Evolutionary conservation across 2,113 vertebrate species (phyloP).

Genomic region (Anser cygnoides): DNA sequence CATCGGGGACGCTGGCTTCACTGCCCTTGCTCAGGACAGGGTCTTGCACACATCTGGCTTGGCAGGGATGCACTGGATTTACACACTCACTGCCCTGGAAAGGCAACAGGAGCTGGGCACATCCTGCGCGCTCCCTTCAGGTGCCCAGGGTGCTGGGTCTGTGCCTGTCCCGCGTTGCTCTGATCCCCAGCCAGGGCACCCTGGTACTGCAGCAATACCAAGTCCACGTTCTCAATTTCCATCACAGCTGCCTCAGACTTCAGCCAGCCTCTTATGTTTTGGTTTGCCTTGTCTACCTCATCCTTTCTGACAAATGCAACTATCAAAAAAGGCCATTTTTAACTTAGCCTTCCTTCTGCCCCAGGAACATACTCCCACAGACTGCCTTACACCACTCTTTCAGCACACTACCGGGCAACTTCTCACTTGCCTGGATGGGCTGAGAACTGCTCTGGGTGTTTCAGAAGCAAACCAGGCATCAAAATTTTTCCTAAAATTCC

Average conservation of each 20-base stretch:
- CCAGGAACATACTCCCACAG: neutral
- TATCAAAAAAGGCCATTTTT: neutral
- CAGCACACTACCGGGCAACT: neutral
- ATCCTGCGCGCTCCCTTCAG: neutral
- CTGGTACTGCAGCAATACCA: neutral
- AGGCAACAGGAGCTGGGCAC: neutral
- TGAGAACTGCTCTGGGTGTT: neutral
- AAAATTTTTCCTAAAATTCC: neutral
- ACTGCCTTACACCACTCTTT: neutral
- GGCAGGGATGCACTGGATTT: neutral
- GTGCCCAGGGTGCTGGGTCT: neutral
- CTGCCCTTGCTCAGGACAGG: neutral
- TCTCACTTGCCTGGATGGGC: neutral
- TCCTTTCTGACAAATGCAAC: slow-evolving; percentile 1
- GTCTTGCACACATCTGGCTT: fast-evolving
- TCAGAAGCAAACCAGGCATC: neutral
- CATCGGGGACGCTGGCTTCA: neutral
- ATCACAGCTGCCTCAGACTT: neutral
- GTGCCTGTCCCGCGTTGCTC: neutral
- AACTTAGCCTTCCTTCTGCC: neutral
- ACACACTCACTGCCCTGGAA: neutral
- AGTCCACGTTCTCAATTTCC: neutral
- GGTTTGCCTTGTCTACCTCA: neutral
- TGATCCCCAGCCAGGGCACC: neutral
- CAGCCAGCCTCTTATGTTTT: neutral